Evolutionary conservation across 2,888 invertebrate genomes (phyloP), one percentile per base, ranked within the genome.

Genomic region (Cylindroiulus punctatus): DNA sequence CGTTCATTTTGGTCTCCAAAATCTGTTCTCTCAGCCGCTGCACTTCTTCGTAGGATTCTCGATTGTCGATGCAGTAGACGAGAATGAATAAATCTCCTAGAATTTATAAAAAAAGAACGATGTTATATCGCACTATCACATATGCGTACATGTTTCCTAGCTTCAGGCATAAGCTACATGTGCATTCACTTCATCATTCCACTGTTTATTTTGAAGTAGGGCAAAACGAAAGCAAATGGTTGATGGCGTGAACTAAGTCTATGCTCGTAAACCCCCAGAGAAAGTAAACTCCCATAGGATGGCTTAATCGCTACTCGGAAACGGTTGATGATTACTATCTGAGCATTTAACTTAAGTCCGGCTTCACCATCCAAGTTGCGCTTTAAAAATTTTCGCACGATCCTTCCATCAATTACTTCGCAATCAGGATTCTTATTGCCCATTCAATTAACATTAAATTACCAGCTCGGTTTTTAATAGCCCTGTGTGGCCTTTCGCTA

Each of bases 1-100:
- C 86, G 76, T 86, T 85, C 89, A 94, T 93, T 91, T 96, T 95
- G n/a, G 95, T 95, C 91, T 96, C 95, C 89, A 96, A 91, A 90
- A 96, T 95, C 92, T 96, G 95, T 89, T 96, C 95, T 83, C 95
- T 92, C 87, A 96, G 92, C 84, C 95, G 93, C 88, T 95, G 94
- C 85, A 95, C 96, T 91, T 96, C 96, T 89, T 96, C 95, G 90
- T 95, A 96, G 0, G 96, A 95, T 90, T 95, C 95, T 47, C 95
- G 93, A 89, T 95, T 95, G 90, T 96, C 96, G 94, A 96, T 94
- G 90, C 95, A 94, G 91, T 96, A 96, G 36, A 96, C 96, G 88
- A 96, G 92, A 88, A 96, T 94, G 91, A 96, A 96, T 36, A 95
- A 91, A 90, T 95, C 95, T 89, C 96, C 96, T 95, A 92, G 8